phyloP scores from a whole-genome alignment of 35 echinoderm and acorn worm genomes.

The Heliocidaris erythrogramma region DNA sequence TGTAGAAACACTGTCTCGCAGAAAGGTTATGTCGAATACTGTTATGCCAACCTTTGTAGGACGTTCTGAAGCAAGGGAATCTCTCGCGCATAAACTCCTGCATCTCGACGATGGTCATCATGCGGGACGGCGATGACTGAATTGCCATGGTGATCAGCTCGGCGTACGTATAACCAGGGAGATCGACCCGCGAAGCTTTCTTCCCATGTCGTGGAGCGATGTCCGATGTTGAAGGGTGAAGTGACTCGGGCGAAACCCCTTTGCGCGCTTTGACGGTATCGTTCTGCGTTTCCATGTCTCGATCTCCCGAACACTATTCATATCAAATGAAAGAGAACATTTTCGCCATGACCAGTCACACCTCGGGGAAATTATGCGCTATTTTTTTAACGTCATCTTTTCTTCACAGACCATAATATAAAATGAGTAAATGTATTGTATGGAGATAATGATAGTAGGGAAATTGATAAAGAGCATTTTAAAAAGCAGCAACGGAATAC shows the following conservation, averaged over 20 bases:
- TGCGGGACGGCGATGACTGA: conserved; percentile 61
- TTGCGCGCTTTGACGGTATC: background rate
- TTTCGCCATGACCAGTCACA: no score
- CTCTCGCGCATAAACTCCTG: conserved; percentile 51
- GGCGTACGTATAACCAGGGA: conserved; percentile 64
- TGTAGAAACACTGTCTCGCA: conserved; percentile 72
- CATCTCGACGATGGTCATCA: conserved; percentile 82
- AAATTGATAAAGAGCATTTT: no score
- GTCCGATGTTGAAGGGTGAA: background rate
- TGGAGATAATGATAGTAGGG: no score
- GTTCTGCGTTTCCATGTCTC: background rate
- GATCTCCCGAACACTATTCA: background rate
- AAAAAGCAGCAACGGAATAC: no score
- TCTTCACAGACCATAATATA: no score
- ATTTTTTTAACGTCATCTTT: no score
- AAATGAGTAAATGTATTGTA: no score
- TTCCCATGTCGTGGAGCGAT: background rate
- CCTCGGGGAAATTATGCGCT: no score
- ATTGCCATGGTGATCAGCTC: conserved; percentile 91
- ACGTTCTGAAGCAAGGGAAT: conserved; percentile 72
- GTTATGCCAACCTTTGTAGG: conserved; percentile 81
- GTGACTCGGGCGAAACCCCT: background rate
- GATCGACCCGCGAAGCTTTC: conserved; percentile 38
- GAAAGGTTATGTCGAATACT: conserved; percentile 91
- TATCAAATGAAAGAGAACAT: no score